Base-by-base conservation (phyloP, 2,113 vertebrate species). In the Periophthalmus modestus region DNA sequence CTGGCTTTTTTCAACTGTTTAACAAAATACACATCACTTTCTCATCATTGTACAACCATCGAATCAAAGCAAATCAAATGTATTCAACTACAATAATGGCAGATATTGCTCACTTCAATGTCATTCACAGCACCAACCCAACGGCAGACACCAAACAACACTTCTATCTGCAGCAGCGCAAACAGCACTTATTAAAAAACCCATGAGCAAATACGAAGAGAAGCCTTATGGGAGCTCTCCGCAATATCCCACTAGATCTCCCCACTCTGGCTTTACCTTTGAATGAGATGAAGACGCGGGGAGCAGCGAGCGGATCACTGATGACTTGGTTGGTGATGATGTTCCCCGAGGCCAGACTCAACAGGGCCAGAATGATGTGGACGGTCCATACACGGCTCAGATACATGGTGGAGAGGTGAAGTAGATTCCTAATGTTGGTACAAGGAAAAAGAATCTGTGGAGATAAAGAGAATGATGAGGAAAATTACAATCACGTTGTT, bases 201-300 rank as follows among this genome's bases (percentile, higher is more conserved):
- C 21, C 1, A 47, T 39, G 36, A 34, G 48, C 57, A 68, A 23
- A 61, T n/a, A 11, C 12, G 72, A 48, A 66, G 28, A 18, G 70
- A 43, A 66, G 36, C 23, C 46, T 68, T 7, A 36, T 47, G 24
- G 59, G 67, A 61, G 39, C n/a, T 23, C 39, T 48, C n/a, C 21
- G 66, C n/a, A 24, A 66, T 5, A 70, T 50, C 57, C 18, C 11
- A 43, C 39, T 10, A 43, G 39, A 43, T 43, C 39, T 10, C 36
- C 7, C 39, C 39, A 48, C 43, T 52, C 21, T 5, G 76, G 43
- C 80, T 89, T 79, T 93, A 94, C 94, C 94, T 93, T 94, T 94
- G 83, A 94, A 94, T 82, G 93, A 88, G 82, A 94, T 90, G 82
- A 91, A 94, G 83, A 94, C 93, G 0, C 94, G 89, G 9, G 94